These are phyloP conservation scores for Himalopsyche kuldschensis DNA, from an alignment of 2,888 invertebrate genomes.

Conservation along the genomic window DNA sequence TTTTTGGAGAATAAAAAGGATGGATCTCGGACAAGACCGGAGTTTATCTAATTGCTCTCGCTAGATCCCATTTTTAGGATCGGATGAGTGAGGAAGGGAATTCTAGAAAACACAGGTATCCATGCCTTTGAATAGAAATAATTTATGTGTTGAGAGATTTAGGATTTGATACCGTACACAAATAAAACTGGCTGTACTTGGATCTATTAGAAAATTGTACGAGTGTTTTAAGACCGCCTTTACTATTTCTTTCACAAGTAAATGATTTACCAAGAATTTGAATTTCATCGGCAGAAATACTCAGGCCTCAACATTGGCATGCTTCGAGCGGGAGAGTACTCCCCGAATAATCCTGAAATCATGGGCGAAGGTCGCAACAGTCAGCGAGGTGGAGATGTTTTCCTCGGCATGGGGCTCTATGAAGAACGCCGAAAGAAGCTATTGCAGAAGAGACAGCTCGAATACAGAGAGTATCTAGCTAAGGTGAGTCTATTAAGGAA, in stretches of 20 bases:
- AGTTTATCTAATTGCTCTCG: too few relatives aligned
- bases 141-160: too few relatives aligned
- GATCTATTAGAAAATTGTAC: too few relatives aligned
- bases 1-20: too few relatives aligned
- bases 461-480: slow-evolving; percentile 61
- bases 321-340: slow-evolving; percentile 64
- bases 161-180: too few relatives aligned
- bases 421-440: slow-evolving; percentile 59
- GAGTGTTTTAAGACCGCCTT: too few relatives aligned
- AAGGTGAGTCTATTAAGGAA: slow-evolving; percentile 47
- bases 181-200: too few relatives aligned
- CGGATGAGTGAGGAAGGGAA: too few relatives aligned
- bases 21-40: too few relatives aligned
- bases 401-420: slow-evolving; percentile 63
- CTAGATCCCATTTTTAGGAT: too few relatives aligned
- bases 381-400: slow-evolving; percentile 49
- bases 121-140: too few relatives aligned
- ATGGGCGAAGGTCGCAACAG: slow-evolving; percentile 48
- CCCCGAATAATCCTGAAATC: slow-evolving; percentile 63
- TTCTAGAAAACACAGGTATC: too few relatives aligned
- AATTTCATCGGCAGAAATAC: slow-evolving; percentile 14
- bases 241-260: neutral
- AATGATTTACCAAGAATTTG: neutral
- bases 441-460: slow-evolving; percentile 56
- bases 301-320: slow-evolving; percentile 46